A percentile compares a stretch with the other conserved stretches of the same genome.
phyloP scores from a whole-genome alignment of 2,888 invertebrate genomes.

The Ephialtes manifestator region DNA sequence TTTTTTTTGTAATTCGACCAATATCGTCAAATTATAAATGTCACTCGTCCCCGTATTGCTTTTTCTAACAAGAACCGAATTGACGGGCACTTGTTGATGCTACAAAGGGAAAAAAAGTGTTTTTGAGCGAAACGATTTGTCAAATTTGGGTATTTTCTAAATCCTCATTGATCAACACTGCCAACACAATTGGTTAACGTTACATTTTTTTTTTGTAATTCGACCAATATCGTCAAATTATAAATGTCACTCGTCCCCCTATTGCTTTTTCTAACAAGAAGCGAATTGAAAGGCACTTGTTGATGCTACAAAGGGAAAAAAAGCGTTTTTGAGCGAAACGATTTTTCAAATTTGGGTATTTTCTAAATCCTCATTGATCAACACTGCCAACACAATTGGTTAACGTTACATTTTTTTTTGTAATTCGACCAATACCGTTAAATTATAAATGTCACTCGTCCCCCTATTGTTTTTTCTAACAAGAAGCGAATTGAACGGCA shows the following conservation, averaged over 20 bases:
- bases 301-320: constrained; percentile 21
- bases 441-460: constrained; percentile 14
- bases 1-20: too few relatives aligned
- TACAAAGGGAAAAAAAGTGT: background rate
- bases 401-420: too few relatives aligned
- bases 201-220: too few relatives aligned
- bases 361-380: too few relatives aligned
- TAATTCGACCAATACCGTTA: too few relatives aligned
- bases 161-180: too few relatives aligned
- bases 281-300: constrained; percentile 27
- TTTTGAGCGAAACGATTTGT: background rate
- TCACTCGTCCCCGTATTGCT: constrained; percentile 18
- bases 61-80: background rate
- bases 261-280: constrained; percentile 13
- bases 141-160: background rate
- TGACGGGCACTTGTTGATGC: constrained; percentile 43
- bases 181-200: too few relatives aligned
- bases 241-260: constrained; percentile 17
- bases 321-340: background rate
- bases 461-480: constrained; percentile 21
- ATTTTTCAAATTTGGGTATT: background rate
- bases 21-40: too few relatives aligned
- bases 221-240: too few relatives aligned
- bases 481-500: background rate
- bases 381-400: too few relatives aligned